Conservation (phyloP, 2,888 invertebrate species). For the Cheilosia impressa region DNA sequence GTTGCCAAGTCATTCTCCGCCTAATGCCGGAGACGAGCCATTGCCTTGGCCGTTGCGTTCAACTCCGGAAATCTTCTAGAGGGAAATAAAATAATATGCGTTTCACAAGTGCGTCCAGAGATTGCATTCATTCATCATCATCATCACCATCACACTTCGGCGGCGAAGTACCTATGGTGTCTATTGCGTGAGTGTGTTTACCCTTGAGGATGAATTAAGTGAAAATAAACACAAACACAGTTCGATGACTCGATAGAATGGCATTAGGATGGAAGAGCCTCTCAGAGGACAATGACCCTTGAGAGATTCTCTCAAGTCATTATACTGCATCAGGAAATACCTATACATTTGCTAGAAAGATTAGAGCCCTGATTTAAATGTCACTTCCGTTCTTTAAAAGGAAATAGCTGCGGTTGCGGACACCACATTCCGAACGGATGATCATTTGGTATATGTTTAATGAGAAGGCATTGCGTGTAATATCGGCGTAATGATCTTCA, state of each 20-base stretch:
- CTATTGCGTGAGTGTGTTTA: slow-evolving; percentile 1
- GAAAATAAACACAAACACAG: slow-evolving; percentile 46
- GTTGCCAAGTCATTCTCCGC: background rate
- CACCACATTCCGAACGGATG: slow-evolving; percentile 3
- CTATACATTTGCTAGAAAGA: background rate
- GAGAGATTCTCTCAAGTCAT: slow-evolving; percentile 35
- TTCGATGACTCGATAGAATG: slow-evolving; percentile 48
- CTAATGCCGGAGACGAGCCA: background rate
- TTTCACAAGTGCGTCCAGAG: slow-evolving; percentile 31
- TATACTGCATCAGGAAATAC: background rate
- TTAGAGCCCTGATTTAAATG: slow-evolving; percentile 13
- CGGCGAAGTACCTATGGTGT: background rate
- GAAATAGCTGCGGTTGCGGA: slow-evolving; percentile 4
- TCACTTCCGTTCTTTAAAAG: slow-evolving; percentile 26
- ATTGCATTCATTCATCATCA: slow-evolving; percentile 56
- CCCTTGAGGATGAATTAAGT: slow-evolving; percentile 24
- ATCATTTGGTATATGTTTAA: background rate
- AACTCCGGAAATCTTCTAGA: slow-evolving; percentile 66
- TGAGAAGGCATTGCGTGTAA: slow-evolving; percentile 17
- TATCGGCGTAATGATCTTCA: background rate
- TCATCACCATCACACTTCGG: slow-evolving; percentile 28
- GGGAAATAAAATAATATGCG: slow-evolving; percentile 46
- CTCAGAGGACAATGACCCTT: slow-evolving; percentile 10
- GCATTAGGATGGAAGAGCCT: slow-evolving; percentile 14
- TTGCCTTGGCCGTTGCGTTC: background rate